These are phyloP conservation scores for Tauraco hartlaubi DNA, from an alignment of 2,797 vertebrate species.

Conservation along the genomic window DNA sequence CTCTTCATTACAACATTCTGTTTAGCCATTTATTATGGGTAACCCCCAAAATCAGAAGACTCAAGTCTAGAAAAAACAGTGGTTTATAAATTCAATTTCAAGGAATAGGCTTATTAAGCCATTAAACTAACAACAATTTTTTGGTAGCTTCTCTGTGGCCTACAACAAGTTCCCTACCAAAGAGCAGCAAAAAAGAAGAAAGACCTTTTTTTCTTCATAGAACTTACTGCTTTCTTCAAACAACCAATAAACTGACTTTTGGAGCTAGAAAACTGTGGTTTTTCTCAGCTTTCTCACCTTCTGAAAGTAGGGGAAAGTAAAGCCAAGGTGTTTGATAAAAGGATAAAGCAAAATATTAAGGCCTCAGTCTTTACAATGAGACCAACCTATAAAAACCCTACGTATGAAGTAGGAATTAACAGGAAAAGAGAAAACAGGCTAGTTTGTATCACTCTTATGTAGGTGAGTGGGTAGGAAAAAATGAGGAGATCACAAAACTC, in stretches of 20 bases:
- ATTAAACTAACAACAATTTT: neutral
- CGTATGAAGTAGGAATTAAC: neutral
- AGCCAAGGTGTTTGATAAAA: neutral
- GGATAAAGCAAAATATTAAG: neutral
- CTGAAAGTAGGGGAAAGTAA: neutral
- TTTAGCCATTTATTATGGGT: neutral
- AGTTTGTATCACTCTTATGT: neutral
- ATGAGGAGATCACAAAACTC: neutral
- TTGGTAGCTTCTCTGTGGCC: neutral
- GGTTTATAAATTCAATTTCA: neutral
- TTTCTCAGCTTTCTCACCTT: neutral
- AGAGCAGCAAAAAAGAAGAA: neutral
- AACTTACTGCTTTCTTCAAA: neutral
- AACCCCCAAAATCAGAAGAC: neutral
- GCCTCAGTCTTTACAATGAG: neutral
- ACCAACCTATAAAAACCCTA: neutral
- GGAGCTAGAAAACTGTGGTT: neutral
- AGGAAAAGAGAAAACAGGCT: neutral
- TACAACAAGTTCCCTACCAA: neutral
- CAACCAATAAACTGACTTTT: neutral
- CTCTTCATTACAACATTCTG: neutral
- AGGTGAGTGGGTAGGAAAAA: neutral
- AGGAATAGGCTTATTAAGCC: neutral
- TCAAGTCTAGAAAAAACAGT: neutral
- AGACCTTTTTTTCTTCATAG: neutral